These are phyloP conservation scores for Takifugu flavidus DNA, from an alignment of 2,113 vertebrate species.

Conservation along the genomic window DNA sequence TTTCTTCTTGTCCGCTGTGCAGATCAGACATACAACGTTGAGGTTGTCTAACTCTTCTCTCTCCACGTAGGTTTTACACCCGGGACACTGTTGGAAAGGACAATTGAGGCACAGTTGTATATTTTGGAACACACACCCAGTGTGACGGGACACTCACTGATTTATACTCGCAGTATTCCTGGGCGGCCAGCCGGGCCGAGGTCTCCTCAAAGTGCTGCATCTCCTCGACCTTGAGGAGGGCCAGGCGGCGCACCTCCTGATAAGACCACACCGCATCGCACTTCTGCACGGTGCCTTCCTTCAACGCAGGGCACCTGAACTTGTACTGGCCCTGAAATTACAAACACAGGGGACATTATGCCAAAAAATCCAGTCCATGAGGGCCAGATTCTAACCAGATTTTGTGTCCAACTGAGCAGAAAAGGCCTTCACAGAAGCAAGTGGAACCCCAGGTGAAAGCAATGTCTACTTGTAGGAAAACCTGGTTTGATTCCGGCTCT, in stretches of 20 bases:
- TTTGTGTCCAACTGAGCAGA: too few relatives aligned
- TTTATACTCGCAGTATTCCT: constrained; percentile 67
- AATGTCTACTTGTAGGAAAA: too few relatives aligned
- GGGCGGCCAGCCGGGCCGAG: constrained; percentile 55
- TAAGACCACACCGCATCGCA: constrained; percentile 66
- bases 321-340: constrained; percentile 58
- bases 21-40: constrained; percentile 62
- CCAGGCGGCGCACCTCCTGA: constrained; percentile 69
- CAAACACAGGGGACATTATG: neutral
- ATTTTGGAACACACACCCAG: too few relatives aligned
- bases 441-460: too few relatives aligned
- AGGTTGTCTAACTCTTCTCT: constrained; percentile 63
- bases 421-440: too few relatives aligned
- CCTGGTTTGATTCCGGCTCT: too few relatives aligned
- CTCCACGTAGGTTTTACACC: constrained; percentile 60
- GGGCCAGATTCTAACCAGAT: too few relatives aligned
- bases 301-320: constrained; percentile 70
- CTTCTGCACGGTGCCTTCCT: neutral
- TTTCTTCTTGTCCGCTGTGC: constrained; percentile 19
- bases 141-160: constrained; percentile 47
- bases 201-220: constrained; percentile 71
- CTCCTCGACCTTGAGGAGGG: constrained; percentile 63
- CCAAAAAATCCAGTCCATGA: too few relatives aligned
- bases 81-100: constrained; percentile 63
- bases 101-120: too few relatives aligned